Base-by-base conservation (phyloP, 2,888 invertebrate genomes). In the Melikaiella ostensackeni region DNA sequence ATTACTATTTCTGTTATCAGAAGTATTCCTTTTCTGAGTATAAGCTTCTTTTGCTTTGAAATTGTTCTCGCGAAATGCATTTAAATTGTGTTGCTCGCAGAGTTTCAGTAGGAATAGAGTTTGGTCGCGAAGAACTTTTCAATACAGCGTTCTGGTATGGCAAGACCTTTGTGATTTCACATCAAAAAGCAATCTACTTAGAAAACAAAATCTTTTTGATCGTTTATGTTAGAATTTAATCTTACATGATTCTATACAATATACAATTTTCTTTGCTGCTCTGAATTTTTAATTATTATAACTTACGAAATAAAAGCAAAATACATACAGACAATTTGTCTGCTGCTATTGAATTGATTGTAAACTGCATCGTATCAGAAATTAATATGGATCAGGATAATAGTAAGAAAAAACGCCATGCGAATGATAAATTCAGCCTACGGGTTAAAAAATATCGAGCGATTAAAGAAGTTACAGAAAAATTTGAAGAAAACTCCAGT, bases 61-160 rank as follows among this genome's bases (percentile, higher is more conserved):
- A 70, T 70, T 70, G 70, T 70, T 70, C 50, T 70, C 70, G 50
- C 50, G 70, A 70, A 70, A 70, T 70, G 70, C 70, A 70, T 70
- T 70, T 70, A 70, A 70, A 70, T 70, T 50, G 50, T 70, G 46
- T 70, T 50, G 11, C 70, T 70, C 19, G 50, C 30, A 30, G 70
- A 50, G 33, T 70, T 70, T 27, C 50, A 70, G 70, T 70, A 30
- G 70, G 55, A 70, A 70, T 70, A 30, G 70, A 70, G 70, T 70
- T 70, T 46, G 46, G 50, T 70, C 70, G 70, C 70, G 55, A 70
- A 70, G 70, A 50, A 46, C 50, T 70, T 70, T 70, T 70, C 70
- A 70, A 70, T 70, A 50, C n/a, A 50, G 50, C 70, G 30, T 50
- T 70, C 46, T 70, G 70, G 50, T 21, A 11, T 33, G n/a, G 50